Percentiles rank a stretch among this genome's conserved stretches.
These are phyloP conservation scores for Drosophila rhopaloa DNA, from an alignment of 1,140 invertebrate genomes.

Conservation along the genomic window DNA sequence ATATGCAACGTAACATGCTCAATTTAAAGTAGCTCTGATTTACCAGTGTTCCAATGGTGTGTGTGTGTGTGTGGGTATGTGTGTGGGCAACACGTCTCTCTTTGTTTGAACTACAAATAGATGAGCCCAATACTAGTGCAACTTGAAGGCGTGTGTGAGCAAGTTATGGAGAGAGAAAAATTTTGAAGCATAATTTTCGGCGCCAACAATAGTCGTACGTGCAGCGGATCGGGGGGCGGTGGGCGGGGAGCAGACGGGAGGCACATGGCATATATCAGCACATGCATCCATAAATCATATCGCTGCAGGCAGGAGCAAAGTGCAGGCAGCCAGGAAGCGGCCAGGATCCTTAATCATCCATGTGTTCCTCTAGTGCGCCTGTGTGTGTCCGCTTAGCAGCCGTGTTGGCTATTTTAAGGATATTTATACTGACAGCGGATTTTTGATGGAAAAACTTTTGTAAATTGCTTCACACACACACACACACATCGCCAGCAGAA, in stretches of 20 bases:
- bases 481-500: conserved; percentile 15
- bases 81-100: conserved; percentile 59
- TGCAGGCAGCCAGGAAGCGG: conserved; percentile 72
- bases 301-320: conserved; percentile 69
- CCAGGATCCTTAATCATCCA: conserved; percentile 56
- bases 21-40: conserved; percentile 77
- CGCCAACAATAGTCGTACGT: conserved; percentile 70
- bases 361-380: conserved; percentile 24
- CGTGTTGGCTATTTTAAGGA: conserved; percentile 81
- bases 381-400: conserved; percentile 59
- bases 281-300: conserved; percentile 84
- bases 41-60: conserved; percentile 41
- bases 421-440: conserved; percentile 84
- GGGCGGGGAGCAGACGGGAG: conserved; percentile 41
- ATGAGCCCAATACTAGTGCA: conserved; percentile 55
- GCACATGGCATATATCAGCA: conserved; percentile 79
- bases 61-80: conserved; percentile 25
- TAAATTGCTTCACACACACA: conserved; percentile 77
- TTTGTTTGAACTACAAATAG: conserved; percentile 78
- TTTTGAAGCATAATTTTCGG: conserved; percentile 83
- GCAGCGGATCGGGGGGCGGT: not conserved
- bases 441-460: conserved; percentile 84
- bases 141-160: conserved; percentile 11
- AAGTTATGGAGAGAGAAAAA: conserved; percentile 57
- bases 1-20: conserved; percentile 66